Base-by-base conservation (phyloP, 2,797 vertebrate genomes). In the Dicrostonyx torquatus region DNA sequence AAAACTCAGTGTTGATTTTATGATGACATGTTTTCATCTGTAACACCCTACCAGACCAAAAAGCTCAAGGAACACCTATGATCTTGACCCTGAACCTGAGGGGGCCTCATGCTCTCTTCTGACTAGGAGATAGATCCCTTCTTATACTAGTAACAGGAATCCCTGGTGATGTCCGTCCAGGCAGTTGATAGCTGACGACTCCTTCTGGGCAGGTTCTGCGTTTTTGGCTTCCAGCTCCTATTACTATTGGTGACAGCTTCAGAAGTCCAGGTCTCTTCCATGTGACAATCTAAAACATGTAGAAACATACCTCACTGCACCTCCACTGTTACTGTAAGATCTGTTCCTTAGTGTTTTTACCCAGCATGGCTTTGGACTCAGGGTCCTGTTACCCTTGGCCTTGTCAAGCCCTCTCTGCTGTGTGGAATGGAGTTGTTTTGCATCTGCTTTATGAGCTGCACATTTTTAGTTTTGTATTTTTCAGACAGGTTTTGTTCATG, bases 291-390 rank as follows among this genome's bases (percentile, higher is more conserved):
- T 64, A 17, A 26, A 45, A 4, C 53, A 15, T 53, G 53, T 40
- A 40, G 60, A 89, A 70, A n/a, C 7, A 6, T 6, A 12, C 24
- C 24, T 17, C 37, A 34, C 68, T 22, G 14, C 2, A 1, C n/a
- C 15, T 31, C 5, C 11, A 8, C 18, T n/a, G 0, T 2, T 13
- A 34, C 62, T 73, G 43, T 20, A 4, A 2, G 24, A 7, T 17
- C 22, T 12, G 8, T 6, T 26, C 40, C 37, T 17, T 10, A 10
- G 72, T 26, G 13, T 40, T 79, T 29, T 90, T 24, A n/a, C 72
- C 18, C 43, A 48, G 0, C 10, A 3, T 11, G 20, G 40, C 66
- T 64, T 62, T 75, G 76, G 1, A 1, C 50, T 1, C 3, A 3
- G 55, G 43, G 29, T 62, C 77, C 4, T 1, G 48, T 84, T 43